These are phyloP conservation scores for Rhyzopertha dominica DNA, from an alignment of 1,140 invertebrate species.

Conservation along the genomic window DNA sequence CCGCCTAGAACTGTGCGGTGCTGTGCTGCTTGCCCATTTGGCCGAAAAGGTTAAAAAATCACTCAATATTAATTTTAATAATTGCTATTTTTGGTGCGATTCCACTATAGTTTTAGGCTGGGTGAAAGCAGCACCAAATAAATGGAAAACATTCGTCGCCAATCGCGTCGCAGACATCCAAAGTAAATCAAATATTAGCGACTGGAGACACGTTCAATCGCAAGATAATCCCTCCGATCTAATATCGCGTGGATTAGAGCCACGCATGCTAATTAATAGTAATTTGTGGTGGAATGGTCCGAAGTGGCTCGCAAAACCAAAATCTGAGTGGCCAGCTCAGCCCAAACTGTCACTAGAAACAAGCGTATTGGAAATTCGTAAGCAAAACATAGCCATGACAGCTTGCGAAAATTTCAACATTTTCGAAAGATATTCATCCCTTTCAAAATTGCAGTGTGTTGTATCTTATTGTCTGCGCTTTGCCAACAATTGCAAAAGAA, in stretches of 20 bases:
- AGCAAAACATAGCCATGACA: no score
- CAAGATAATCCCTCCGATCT: slow-evolving; percentile 39
- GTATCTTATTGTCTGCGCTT: no score
- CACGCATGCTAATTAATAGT: slow-evolving; percentile 21
- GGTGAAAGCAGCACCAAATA: slow-evolving; percentile 36
- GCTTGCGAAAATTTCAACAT: no score
- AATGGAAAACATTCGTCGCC: slow-evolving; percentile 32
- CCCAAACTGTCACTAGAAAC: no score
- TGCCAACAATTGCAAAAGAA: no score
- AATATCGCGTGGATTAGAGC: slow-evolving; percentile 30
- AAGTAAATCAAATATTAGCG: slow-evolving; percentile 8
- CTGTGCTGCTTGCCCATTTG: slow-evolving; percentile 32
- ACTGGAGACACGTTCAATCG: slow-evolving; percentile 36
- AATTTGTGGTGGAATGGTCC: slow-evolving; percentile 39
- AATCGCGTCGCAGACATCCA: slow-evolving; percentile 34
- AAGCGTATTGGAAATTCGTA: no score
- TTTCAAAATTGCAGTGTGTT: no score
- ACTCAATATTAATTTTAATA: slow-evolving; percentile 25
- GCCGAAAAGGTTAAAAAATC: slow-evolving; percentile 18
- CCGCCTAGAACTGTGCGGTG: slow-evolving; percentile 32
- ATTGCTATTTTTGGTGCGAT: slow-evolving; percentile 42
- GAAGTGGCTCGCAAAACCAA: slow-evolving; percentile 6
- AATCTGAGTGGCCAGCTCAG: background rate
- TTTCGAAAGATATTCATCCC: no score
- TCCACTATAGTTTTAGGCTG: slow-evolving; percentile 45